Evolutionary conservation across 1,140 invertebrate genomes (phyloP), one percentile per base, ranked within the genome.

Genomic region (Anoplolepis gracilipes): DNA sequence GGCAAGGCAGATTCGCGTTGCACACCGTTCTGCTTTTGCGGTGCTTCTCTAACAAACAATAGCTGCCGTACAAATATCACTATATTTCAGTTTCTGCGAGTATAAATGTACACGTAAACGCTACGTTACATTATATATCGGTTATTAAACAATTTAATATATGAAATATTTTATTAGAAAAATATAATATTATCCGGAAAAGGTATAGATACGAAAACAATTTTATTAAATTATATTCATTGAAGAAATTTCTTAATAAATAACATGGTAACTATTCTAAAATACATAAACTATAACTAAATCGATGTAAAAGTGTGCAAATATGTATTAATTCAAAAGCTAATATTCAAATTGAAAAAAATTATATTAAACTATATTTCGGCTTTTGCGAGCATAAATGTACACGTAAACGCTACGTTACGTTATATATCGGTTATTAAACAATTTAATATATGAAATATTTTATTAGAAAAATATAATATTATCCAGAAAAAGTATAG

Each of bases 1-100:
- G 78, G 78, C 78, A 59, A 82, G 78, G 67, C 67, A 59, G 78
- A 82, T 82, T 82, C 28, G 36, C n/a, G 77, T 55, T 55, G 76
- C 22, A 28, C 62, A 16, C 36, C 42, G 49, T 81, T 81, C 65
- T 36, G 78, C 78, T 82, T 25, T 73, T n/a, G 78, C 78, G 16
- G 28, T 53, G 36, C n/a, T 39, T 33, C 76, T 69, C 39, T 30
- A 39, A 81, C 78, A 73, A 82, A 73, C 78, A 82, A 82, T 82
- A 73, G 65, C 49, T 42, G 7, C 25, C 25, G 25, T 53, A 82
- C 67, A 72, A 82, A 82, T 82, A 82, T 59, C 78, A 28, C 77
- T 28, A 49, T 46, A 46, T 70, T 69, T 59, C 25, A n/a, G 53
- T 19, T 30, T 22, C 25, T 33, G 53, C 39, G 28, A 73, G n/a